Conservation (phyloP, 2,888 invertebrate genomes). For the Orthosia gracilis region DNA sequence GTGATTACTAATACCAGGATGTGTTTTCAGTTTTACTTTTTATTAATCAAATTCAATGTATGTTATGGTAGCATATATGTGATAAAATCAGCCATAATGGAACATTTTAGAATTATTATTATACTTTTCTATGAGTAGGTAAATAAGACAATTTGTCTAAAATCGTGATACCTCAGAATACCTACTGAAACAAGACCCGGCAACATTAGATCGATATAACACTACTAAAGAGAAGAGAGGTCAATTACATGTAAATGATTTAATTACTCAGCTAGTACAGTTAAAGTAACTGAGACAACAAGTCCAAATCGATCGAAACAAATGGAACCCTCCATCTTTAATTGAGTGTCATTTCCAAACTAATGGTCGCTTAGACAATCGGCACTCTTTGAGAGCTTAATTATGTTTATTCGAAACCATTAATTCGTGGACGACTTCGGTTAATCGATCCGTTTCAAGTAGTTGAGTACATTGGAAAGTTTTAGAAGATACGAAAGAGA, state of each 20-base stretch:
- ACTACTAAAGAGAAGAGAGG: background rate
- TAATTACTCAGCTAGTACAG: constrained; percentile 14
- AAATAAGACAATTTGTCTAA: background rate
- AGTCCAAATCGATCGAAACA: constrained; percentile 65
- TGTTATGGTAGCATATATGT: background rate
- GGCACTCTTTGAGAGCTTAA: constrained; percentile 87
- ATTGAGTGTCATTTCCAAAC: constrained; percentile 85
- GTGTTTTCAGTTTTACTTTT: background rate
- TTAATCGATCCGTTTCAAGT: constrained; percentile 81
- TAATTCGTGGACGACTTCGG: constrained; percentile 83
- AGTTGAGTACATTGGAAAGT: constrained; percentile 77
- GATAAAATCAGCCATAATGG: too few species aligned
- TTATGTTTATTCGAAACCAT: constrained; percentile 88
- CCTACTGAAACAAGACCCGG: background rate
- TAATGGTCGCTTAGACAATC: constrained; percentile 83
- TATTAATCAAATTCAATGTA: background rate
- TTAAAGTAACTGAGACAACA: constrained; percentile 38
- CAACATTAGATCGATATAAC: constrained; percentile 2
- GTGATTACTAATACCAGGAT: background rate
- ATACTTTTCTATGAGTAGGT: too few species aligned
- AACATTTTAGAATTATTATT: too few species aligned
- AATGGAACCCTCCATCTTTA: constrained; percentile 76
- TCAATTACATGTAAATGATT: constrained; percentile 26
- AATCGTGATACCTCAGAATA: background rate
- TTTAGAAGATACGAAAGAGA: constrained; percentile 71